phyloP scores from a whole-genome alignment of 2,113 vertebrate species.

The Heliornis fulica region DNA sequence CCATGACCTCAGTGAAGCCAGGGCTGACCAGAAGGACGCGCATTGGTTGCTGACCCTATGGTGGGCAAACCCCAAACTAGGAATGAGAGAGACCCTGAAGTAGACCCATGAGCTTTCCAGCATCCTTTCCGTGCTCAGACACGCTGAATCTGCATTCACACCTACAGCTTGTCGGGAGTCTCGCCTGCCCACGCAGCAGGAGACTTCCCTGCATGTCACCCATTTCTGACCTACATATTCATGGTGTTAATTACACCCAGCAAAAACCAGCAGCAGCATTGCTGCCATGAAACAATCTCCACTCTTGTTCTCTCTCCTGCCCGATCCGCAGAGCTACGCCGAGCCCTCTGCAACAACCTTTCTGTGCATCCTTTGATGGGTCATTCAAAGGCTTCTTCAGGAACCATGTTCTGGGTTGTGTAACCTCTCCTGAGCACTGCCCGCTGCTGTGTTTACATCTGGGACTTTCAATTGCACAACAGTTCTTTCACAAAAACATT shows the following conservation, averaged over 20 bases:
- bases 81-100: background rate
- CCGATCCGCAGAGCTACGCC: background rate
- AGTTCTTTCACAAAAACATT: background rate
- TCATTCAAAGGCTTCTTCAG: slow-evolving; percentile 40
- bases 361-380: background rate
- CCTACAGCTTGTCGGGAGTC: background rate
- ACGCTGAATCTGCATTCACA: background rate
- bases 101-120: background rate
- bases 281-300: rapidly evolving
- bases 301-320: background rate
- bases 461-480: background rate
- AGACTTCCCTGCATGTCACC: background rate
- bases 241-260: background rate
- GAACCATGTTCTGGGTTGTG: background rate
- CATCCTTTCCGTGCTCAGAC: background rate
- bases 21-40: background rate
- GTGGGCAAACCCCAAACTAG: background rate
- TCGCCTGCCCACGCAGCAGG: background rate
- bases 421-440: background rate
- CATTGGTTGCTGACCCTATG: rapidly evolving
- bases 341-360: background rate
- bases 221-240: background rate
- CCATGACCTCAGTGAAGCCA: background rate
- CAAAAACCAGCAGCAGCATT: background rate
- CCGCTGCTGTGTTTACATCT: slow-evolving; percentile 2